Percentiles rank a stretch among this genome's conserved stretches.
Conservation (phyloP, 2,888 invertebrate genomes). For the Mesorhabditis belari region DNA sequence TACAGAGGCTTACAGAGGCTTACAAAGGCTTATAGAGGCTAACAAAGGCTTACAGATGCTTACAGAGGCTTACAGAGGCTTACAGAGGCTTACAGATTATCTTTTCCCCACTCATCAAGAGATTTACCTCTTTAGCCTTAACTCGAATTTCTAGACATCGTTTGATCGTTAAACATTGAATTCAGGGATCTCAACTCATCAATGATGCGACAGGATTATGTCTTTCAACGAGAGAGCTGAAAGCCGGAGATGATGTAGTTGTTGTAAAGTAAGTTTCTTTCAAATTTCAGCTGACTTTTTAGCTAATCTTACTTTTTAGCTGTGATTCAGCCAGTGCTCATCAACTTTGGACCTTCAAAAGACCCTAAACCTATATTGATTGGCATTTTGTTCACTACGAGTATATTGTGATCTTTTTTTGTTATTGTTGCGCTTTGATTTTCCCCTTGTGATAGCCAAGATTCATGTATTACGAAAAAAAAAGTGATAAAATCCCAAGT, state of each 20-base stretch:
- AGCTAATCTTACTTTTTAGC: slow-evolving; percentile 9
- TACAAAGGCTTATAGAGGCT: no score
- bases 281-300: slow-evolving; percentile 18
- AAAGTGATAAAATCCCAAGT: no score
- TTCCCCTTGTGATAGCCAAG: slow-evolving; percentile 4
- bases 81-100: no score
- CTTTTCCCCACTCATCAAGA: no score
- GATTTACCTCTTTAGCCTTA: no score
- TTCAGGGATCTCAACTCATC: slow-evolving; percentile 45
- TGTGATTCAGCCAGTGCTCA: slow-evolving; percentile 21
- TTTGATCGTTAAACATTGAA: slow-evolving; percentile 2
- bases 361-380: slow-evolving; percentile 3
- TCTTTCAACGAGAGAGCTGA: slow-evolving; percentile 52
- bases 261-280: slow-evolving; percentile 32
- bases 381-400: not conserved
- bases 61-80: no score
- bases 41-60: no score
- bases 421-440: slow-evolving; percentile 1
- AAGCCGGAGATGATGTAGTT: slow-evolving; percentile 51
- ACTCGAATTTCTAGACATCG: not conserved
- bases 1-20: no score
- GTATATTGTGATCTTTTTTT: not conserved
- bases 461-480: not conserved
- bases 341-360: slow-evolving; percentile 24
- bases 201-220: slow-evolving; percentile 54